A percentile compares a stretch with the other conserved stretches of the same genome.
Evolutionary conservation across 2,888 invertebrate genomes (phyloP).

Genomic region (Andrena haemorrhoa): DNA sequence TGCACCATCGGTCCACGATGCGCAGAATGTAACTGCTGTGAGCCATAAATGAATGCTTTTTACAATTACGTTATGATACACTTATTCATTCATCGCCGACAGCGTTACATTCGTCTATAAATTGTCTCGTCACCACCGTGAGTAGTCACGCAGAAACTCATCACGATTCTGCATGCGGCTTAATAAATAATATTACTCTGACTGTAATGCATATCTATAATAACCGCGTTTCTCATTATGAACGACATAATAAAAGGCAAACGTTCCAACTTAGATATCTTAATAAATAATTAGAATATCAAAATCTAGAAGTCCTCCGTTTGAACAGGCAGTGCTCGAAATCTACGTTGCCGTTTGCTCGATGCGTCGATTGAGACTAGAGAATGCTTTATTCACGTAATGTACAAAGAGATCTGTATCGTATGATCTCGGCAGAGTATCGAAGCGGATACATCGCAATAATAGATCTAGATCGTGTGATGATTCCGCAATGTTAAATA

Average conservation of each 20-base stretch:
- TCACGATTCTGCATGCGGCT: constrained; percentile 7
- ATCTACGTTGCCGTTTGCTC: constrained; percentile 15
- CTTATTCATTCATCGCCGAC: constrained; percentile 11
- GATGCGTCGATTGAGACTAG: constrained; percentile 41
- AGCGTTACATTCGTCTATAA: constrained; percentile 1
- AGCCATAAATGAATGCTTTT: constrained; percentile 37
- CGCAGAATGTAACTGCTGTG: constrained; percentile 31
- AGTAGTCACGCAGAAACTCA: background rate
- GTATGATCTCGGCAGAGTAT: constrained; percentile 34
- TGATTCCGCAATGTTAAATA: constrained; percentile 20
- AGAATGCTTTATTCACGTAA: constrained; percentile 38
- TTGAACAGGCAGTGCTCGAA: background rate
- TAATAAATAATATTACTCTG: constrained; percentile 28
- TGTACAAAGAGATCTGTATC: constrained; percentile 19
- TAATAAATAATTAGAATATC: constrained; percentile 23
- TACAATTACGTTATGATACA: constrained; percentile 15
- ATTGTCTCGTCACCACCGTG: background rate
- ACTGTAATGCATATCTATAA: background rate
- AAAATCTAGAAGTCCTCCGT: constrained; percentile 9
- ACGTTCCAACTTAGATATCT: constrained; percentile 1
- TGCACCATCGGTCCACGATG: constrained; percentile 55
- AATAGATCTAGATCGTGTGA: constrained; percentile 13
- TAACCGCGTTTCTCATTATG: background rate
- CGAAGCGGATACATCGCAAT: constrained; percentile 27
- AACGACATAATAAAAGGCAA: constrained; percentile 23